These are phyloP conservation scores for Stenolophus ochropezus DNA, from an alignment of 2,888 invertebrate species.

Conservation along the genomic window DNA sequence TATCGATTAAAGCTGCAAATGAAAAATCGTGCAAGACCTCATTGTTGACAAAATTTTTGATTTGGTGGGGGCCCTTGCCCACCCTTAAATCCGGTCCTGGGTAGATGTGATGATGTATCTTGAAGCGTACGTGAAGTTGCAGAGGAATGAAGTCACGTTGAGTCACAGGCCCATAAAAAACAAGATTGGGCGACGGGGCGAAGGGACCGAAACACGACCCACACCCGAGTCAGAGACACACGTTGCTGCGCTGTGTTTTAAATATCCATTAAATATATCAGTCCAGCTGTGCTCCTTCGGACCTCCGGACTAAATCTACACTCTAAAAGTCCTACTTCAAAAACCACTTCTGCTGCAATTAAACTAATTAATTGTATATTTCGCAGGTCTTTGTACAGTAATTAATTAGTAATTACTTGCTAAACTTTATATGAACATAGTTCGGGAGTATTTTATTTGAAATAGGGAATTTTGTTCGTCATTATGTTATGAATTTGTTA, in stretches of 20 bases:
- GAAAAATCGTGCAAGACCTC: no score
- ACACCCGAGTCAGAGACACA: background rate
- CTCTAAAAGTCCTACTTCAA: no score
- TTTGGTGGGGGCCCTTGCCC: no score
- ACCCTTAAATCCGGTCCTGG: no score
- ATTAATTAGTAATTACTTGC: background rate
- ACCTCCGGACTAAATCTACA: no score
- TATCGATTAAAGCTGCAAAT: no score
- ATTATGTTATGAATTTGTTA: slow-evolving; percentile 25
- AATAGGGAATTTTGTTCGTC: background rate
- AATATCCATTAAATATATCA: slow-evolving; percentile 31
- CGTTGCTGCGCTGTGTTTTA: slow-evolving; percentile 23
- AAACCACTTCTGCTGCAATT: no score
- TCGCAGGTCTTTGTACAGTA: background rate
- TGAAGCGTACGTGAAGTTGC: no score
- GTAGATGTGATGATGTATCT: no score
- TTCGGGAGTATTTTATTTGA: background rate
- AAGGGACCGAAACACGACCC: background rate
- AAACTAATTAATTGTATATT: no score
- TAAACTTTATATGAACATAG: background rate
- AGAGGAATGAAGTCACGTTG: background rate
- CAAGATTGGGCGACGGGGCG: slow-evolving; percentile 16
- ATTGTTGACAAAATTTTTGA: no score
- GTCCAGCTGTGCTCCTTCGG: background rate
- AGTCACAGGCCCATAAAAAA: slow-evolving; percentile 26